These are phyloP conservation scores for Lasioglossum baleicum DNA, from an alignment of 1,140 invertebrate genomes.

Conservation along the genomic window DNA sequence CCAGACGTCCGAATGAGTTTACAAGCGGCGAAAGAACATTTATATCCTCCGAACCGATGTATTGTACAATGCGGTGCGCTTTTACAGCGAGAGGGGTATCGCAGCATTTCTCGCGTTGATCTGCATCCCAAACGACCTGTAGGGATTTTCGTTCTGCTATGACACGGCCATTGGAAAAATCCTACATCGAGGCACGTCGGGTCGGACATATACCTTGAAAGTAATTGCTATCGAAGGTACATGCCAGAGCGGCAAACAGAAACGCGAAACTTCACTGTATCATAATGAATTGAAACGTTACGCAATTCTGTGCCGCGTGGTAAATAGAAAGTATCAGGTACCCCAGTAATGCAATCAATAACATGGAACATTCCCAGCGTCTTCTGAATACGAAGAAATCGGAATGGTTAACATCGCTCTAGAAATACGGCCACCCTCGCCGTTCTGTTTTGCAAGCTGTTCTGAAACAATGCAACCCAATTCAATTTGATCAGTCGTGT, in stretches of 20 bases:
- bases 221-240: constrained; percentile 39
- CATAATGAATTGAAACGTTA: constrained; percentile 36
- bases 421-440: constrained; percentile 23
- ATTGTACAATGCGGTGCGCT: constrained; percentile 1
- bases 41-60: neutral
- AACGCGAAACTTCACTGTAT: neutral
- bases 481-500: constrained; percentile 25
- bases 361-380: constrained; percentile 27
- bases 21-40: neutral
- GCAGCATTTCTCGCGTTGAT: constrained; percentile 34
- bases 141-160: constrained; percentile 32
- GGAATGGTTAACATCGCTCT: neutral
- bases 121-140: constrained; percentile 43
- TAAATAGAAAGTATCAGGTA: constrained; percentile 45
- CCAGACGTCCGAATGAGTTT: neutral
- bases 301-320: constrained; percentile 26
- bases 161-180: constrained; percentile 32
- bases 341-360: constrained; percentile 46
- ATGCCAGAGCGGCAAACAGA: neutral
- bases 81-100: neutral
- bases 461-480: constrained; percentile 35
- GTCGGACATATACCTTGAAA: neutral
- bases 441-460: constrained; percentile 45
- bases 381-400: constrained; percentile 4
- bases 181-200: neutral